phyloP scores from a whole-genome alignment of 2,113 vertebrate genomes.

The Tupaia chinensis region DNA sequence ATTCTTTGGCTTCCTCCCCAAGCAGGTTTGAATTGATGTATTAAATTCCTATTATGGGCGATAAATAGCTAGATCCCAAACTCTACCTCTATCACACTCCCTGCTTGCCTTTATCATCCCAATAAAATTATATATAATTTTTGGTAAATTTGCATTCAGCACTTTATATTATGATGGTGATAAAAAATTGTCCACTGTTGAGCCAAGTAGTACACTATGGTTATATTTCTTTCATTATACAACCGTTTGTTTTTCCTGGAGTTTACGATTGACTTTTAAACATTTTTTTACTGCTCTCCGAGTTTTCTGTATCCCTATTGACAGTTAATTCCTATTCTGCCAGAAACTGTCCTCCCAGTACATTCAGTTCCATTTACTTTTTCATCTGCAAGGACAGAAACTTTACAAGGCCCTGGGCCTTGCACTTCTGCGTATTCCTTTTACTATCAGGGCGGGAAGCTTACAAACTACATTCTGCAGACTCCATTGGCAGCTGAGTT shows the following conservation, averaged over 20 bases:
- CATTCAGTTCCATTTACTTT: neutral
- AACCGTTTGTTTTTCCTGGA: neutral
- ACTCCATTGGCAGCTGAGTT: neutral
- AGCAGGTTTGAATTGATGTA: neutral
- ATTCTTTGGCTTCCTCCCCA: neutral
- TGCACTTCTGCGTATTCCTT: neutral
- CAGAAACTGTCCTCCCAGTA: neutral
- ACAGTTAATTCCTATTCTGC: neutral
- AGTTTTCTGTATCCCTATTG: neutral
- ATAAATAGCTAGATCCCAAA: neutral
- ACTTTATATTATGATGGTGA: neutral
- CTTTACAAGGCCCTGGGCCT: neutral
- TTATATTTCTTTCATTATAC: neutral
- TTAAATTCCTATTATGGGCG: neutral
- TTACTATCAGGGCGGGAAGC: neutral
- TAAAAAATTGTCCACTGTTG: neutral
- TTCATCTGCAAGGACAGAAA: neutral
- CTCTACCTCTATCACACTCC: neutral
- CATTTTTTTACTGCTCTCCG: neutral
- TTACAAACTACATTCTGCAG: neutral
- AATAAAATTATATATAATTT: neutral
- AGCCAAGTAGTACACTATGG: neutral
- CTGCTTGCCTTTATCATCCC: neutral
- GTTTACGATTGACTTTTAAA: conserved; percentile 6
- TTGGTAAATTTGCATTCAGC: conserved; percentile 20